Base-by-base conservation (phyloP, 2,888 invertebrate species). In the Augiades crinisus region DNA sequence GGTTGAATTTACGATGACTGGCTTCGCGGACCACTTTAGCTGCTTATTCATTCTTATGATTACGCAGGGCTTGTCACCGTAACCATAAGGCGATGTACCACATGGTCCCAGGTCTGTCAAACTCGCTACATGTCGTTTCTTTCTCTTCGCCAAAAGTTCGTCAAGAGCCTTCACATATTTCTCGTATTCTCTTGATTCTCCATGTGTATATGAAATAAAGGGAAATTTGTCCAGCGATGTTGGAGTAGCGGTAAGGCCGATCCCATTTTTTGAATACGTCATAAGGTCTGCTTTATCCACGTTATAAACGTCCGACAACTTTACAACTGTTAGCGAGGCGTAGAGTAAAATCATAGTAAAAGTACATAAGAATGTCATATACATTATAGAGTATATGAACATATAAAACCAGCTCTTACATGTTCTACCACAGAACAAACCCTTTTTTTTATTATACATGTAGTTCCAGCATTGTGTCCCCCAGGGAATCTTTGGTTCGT, bases 21-120 rank as follows among this genome's bases (percentile, higher is more conserved):
- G 80, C 21, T 71, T 70, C 0, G 73, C 84, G n/a, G 68, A 57
- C 85, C 88, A 88, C 4, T 68, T 65, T 4, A 75, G 60, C 27
- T 74, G 74, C 40, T 75, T 86, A 57, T 88, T 89, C 51, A 88
- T 72, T 56, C 75, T 83, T 60, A 88, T 47, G 44, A 86, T 64
- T 33, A 88, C 60, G 62, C 88, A 89, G 22, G 88, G 88, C 2
- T 58, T 60, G 0, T 72, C 67, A 3, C 80, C 83, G 50, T 87
- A 89, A 0, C 88, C 88, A 45, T 78, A 89, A 0, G 88, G 88
- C 0, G 62, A 14, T 6, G 53, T 30, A 0, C 80, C 77, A 58
- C 88, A 89, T 1, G 87, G 83, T 0, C 88, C 88, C 12, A 88
- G 64, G 16, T 60, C 47, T 0, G 58, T 57, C 1, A 7, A 22